phyloP scores from a whole-genome alignment of 2,113 vertebrate species.

The Hippopotamus amphibius region DNA sequence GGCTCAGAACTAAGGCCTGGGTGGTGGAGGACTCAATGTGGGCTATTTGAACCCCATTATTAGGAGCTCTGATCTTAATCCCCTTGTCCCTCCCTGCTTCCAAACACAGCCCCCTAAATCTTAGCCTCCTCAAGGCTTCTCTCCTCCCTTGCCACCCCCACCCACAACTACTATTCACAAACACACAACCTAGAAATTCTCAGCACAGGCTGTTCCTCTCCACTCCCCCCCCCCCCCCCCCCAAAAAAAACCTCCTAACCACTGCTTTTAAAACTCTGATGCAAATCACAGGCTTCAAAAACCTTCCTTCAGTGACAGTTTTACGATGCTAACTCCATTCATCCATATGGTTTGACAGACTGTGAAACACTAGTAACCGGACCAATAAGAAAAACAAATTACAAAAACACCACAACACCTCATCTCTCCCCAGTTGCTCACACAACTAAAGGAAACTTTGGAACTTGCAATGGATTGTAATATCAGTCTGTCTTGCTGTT shows the following conservation, averaged over 20 bases:
- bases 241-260: constrained; percentile 60
- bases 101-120: constrained; percentile 43
- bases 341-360: constrained; percentile 76
- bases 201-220: constrained; percentile 33
- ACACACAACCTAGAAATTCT: constrained; percentile 52
- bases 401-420: constrained; percentile 77
- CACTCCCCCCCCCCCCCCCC: background rate
- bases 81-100: background rate
- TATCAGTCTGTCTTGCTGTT: constrained; percentile 52
- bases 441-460: constrained; percentile 72
- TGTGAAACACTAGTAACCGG: constrained; percentile 80
- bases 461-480: constrained; percentile 30
- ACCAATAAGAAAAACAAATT: constrained; percentile 84
- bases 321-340: constrained; percentile 76
- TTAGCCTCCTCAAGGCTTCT: background rate
- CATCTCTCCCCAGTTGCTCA: constrained; percentile 66
- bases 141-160: background rate
- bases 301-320: constrained; percentile 69
- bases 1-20: constrained; percentile 61
- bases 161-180: constrained; percentile 17
- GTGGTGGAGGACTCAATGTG: background rate
- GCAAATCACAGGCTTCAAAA: constrained; percentile 76
- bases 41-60: constrained; percentile 44
- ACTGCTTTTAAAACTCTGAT: constrained; percentile 74
- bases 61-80: constrained; percentile 52